A percentile compares a stretch with the other conserved stretches of the same genome.
Conservation (phyloP, 2,797 vertebrate genomes). For the Acridotheres tristis region DNA sequence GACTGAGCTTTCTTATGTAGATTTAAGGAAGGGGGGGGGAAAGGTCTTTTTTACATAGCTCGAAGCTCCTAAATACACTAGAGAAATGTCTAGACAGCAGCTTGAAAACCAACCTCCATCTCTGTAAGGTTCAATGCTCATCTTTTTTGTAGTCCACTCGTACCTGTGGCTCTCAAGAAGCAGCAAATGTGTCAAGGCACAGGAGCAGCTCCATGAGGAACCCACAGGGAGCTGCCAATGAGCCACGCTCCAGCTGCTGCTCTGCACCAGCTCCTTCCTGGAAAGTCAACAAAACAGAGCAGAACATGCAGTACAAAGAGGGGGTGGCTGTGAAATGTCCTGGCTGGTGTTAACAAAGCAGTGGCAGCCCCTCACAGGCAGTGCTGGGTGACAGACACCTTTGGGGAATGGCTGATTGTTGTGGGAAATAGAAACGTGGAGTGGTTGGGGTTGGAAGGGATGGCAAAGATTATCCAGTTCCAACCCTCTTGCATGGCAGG, state of each 20-base stretch:
- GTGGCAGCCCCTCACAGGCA: fast-evolving
- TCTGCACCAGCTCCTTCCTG: not conserved
- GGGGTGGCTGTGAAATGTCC: not conserved
- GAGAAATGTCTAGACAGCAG: slow-evolving; percentile 32
- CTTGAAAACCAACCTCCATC: not conserved
- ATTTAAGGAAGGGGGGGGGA: not conserved
- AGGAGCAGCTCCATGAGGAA: not conserved
- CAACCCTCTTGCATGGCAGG: not conserved
- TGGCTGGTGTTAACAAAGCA: not conserved
- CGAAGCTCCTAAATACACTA: not conserved
- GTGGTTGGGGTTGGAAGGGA: not conserved
- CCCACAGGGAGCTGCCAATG: not conserved
- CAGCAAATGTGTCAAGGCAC: not conserved
- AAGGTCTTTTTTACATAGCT: not conserved
- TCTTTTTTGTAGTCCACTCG: not conserved
- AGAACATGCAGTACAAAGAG: not conserved
- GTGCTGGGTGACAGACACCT: not conserved
- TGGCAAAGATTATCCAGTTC: fast-evolving
- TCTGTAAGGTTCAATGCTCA: not conserved
- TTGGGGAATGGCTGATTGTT: fast-evolving
- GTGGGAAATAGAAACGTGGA: not conserved
- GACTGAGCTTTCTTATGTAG: not conserved
- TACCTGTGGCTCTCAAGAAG: not conserved
- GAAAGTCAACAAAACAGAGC: not conserved
- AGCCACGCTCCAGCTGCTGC: not conserved